These are phyloP conservation scores for Dynastes tityus DNA, from an alignment of 2,888 invertebrate genomes.

Conservation along the genomic window DNA sequence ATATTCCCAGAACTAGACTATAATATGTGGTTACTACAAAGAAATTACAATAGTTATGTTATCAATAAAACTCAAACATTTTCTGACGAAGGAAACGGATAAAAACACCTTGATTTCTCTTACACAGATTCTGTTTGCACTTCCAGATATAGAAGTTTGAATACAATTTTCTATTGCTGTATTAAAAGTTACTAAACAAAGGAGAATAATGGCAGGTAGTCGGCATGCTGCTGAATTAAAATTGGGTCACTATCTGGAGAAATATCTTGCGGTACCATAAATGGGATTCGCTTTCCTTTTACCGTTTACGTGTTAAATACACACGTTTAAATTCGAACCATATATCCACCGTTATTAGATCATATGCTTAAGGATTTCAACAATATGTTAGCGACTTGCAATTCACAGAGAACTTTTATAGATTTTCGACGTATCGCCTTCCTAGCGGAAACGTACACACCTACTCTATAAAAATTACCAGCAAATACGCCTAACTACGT, in stretches of 20 bases:
- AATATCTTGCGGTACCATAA: slow-evolving; percentile 42
- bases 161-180: slow-evolving; percentile 9
- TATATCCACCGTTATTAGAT: slow-evolving; percentile 26
- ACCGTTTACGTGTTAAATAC: slow-evolving; percentile 41
- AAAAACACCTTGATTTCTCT: no score
- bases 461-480: neutral
- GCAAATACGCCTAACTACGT: no score
- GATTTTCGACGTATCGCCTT: slow-evolving; percentile 4
- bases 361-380: slow-evolving; percentile 20
- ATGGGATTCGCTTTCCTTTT: slow-evolving; percentile 40
- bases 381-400: neutral
- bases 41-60: no score
- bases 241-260: slow-evolving; percentile 42
- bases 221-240: slow-evolving; percentile 12
- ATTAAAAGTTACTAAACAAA: slow-evolving; percentile 28
- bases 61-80: no score
- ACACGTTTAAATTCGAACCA: slow-evolving; percentile 26
- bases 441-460: neutral
- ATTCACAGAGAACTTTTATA: neutral
- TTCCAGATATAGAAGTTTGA: slow-evolving; percentile 9
- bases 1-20: no score
- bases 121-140: no score
- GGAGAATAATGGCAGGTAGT: slow-evolving; percentile 4
- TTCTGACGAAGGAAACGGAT: no score
- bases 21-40: no score